Evolutionary conservation across 2,888 invertebrate genomes (phyloP).

Genomic region (Dermolepida albohirtum): DNA sequence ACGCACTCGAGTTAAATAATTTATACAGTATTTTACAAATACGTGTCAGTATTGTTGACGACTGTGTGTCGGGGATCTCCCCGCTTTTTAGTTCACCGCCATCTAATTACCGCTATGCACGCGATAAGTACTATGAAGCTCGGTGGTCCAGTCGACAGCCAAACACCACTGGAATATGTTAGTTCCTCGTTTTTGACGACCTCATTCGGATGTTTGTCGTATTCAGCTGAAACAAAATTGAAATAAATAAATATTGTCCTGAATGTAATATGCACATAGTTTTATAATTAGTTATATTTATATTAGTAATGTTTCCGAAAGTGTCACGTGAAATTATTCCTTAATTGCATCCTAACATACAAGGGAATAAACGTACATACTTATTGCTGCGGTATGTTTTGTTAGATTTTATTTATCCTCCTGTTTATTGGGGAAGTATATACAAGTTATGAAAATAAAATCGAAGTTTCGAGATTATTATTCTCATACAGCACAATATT

Average conservation of each 20-base stretch:
- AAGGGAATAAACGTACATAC: too few species aligned
- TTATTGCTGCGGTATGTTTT: too few species aligned
- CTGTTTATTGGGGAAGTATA: too few species aligned
- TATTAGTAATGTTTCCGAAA: too few species aligned
- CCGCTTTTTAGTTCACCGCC: slow-evolving; percentile 58
- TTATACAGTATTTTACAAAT: slow-evolving; percentile 51
- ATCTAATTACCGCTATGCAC: slow-evolving; percentile 56
- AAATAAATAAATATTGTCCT: not conserved
- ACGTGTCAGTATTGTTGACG: slow-evolving; percentile 46
- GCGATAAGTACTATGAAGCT: slow-evolving; percentile 54
- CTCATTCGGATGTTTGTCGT: slow-evolving; percentile 89
- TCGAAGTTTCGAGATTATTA: too few species aligned
- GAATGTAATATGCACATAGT: not conserved
- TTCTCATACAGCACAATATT: too few species aligned
- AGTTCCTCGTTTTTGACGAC: slow-evolving; percentile 92
- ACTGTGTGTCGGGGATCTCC: slow-evolving; percentile 43
- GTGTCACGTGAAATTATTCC: too few species aligned
- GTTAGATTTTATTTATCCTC: too few species aligned
- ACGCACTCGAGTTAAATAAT: slow-evolving; percentile 45
- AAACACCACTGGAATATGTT: slow-evolving; percentile 73
- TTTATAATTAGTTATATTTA: too few species aligned
- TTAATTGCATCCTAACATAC: too few species aligned
- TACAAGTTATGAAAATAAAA: too few species aligned
- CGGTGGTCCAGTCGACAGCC: slow-evolving; percentile 56
- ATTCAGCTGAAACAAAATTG: slow-evolving; percentile 73